A percentile compares a stretch with the other conserved stretches of the same genome.
Conservation (phyloP, 1,140 invertebrate genomes). For the Scaptodrosophila lebanonensis region DNA sequence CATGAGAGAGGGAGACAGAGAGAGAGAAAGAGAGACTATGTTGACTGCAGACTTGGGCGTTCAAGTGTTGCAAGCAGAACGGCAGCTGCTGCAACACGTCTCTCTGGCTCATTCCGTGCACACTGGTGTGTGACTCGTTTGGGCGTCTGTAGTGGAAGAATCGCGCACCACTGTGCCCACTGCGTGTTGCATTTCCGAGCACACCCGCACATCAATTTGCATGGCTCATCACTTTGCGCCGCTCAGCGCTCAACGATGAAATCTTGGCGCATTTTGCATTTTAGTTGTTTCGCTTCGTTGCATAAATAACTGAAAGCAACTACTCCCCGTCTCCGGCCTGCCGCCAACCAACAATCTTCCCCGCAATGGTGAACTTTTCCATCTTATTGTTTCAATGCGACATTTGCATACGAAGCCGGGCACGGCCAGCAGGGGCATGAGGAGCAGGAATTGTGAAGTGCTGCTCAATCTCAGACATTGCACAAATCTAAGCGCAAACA, state of each 20-base stretch:
- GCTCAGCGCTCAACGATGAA: slow-evolving; percentile 20
- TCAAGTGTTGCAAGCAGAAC: too few species aligned
- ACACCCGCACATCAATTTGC: slow-evolving; percentile 46
- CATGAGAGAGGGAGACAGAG: too few species aligned
- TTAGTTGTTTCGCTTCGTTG: slow-evolving; percentile 58
- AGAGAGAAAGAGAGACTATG: not conserved
- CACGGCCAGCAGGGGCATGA: not conserved
- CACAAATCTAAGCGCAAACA: slow-evolving; percentile 61
- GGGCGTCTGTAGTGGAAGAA: too few species aligned
- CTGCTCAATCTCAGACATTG: slow-evolving; percentile 22
- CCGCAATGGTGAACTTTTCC: slow-evolving; percentile 26
- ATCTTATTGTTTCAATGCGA: slow-evolving; percentile 56
- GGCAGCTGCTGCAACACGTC: too few species aligned
- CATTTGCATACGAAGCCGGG: slow-evolving; percentile 56
- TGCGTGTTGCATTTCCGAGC: not conserved
- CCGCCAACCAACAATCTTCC: not conserved
- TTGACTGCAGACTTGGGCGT: slow-evolving; percentile 24
- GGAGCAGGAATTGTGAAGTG: not conserved
- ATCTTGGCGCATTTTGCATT: slow-evolving; percentile 63
- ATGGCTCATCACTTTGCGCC: slow-evolving; percentile 53
- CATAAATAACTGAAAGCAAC: slow-evolving; percentile 57
- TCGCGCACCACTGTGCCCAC: slow-evolving; percentile 9
- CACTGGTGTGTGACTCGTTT: too few species aligned
- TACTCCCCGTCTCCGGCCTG: not conserved
- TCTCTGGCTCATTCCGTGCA: too few species aligned